Percentiles rank a stretch among this genome's conserved stretches.
Evolutionary conservation across 2,888 invertebrate genomes (phyloP).

Genomic region (Eupeodes latifasciatus): DNA sequence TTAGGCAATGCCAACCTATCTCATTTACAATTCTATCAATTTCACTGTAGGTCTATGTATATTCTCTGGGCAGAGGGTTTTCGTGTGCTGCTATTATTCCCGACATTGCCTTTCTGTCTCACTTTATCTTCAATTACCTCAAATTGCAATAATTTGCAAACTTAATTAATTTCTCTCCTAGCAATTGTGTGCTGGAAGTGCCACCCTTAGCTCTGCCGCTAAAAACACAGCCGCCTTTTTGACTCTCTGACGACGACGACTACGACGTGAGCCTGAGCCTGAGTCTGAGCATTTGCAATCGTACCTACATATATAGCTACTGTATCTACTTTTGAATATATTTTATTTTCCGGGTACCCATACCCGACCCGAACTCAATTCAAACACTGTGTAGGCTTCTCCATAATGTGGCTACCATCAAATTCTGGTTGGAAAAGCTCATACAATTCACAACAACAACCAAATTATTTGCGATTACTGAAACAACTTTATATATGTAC

Average conservation of each 20-base stretch:
- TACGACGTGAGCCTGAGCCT: too few species aligned
- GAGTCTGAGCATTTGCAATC: background rate
- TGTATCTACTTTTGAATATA: background rate
- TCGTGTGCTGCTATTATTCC: slow-evolving; percentile 4
- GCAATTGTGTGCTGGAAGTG: slow-evolving; percentile 40
- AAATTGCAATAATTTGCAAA: slow-evolving; percentile 73
- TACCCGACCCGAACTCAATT: background rate
- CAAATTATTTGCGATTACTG: slow-evolving; percentile 56
- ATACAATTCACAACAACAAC: background rate
- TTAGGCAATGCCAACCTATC: slow-evolving; percentile 39
- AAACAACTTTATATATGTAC: slow-evolving; percentile 9
- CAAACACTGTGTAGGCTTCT: background rate
- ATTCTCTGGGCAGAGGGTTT: background rate
- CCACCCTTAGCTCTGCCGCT: slow-evolving; percentile 15
- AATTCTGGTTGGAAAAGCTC: slow-evolving; percentile 27
- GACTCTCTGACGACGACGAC: slow-evolving; percentile 1
- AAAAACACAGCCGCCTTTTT: slow-evolving; percentile 51
- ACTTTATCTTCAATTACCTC: slow-evolving; percentile 71
- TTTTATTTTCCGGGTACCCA: background rate
- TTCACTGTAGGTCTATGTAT: slow-evolving; percentile 1
- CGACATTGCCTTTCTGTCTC: slow-evolving; percentile 44
- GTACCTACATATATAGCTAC: too few species aligned
- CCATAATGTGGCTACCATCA: slow-evolving; percentile 29
- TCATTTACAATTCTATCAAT: slow-evolving; percentile 67
- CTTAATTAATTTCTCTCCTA: slow-evolving; percentile 71